Evolutionary conservation across 2,888 invertebrate genomes (phyloP), one percentile per base, ranked within the genome.

Genomic region (Serrognathus titanus): DNA sequence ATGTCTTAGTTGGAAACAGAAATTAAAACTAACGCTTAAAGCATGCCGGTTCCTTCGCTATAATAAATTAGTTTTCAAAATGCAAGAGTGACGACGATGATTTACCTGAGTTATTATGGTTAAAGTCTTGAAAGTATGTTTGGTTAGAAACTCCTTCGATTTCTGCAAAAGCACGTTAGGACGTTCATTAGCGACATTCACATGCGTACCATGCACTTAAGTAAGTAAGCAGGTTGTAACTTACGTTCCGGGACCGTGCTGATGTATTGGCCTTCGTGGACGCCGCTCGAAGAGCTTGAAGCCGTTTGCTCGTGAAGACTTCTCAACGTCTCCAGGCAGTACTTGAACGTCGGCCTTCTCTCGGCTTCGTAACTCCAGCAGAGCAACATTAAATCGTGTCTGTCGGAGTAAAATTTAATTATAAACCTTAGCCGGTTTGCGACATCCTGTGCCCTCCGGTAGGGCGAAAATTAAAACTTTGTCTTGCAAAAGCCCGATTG

Each of bases 281-380:
- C 78, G 13, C 73, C 74, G 2, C 77, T 75, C 31, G 75, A 69
- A 9, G 78, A 75, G 51, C 73, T 70, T 37, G 75, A 67, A 8
- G 75, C 62, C 6, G 73, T 74, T 58, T 74, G 68, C 20, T 65
- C 63, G 53, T 77, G 74, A 5, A 76, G 64, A 51, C 71, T 67
- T 57, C 82, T 79, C 60, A 90, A 78, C 47, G 84, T 80, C 63
- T 87, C 86, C 43, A 92, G 80, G 71, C 94, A 93, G 65, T 86
- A 84, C 61, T 88, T 87, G 76, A 97, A 97, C 48, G 90, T 90
- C 1, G 97, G 97, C 55, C 97, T 83, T 61, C 87, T 84, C 60
- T 92, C 92, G 0, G 92, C 86, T 46, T 84, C 83, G 70, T 87
- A 90, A 69, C 86, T 88, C 97, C 97, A 97, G 75, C 97, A 97